A percentile compares a stretch with the other conserved stretches of the same genome.
These are phyloP conservation scores for Lepus europaeus DNA, from an alignment of 2,113 vertebrate species.

Conservation along the genomic window DNA sequence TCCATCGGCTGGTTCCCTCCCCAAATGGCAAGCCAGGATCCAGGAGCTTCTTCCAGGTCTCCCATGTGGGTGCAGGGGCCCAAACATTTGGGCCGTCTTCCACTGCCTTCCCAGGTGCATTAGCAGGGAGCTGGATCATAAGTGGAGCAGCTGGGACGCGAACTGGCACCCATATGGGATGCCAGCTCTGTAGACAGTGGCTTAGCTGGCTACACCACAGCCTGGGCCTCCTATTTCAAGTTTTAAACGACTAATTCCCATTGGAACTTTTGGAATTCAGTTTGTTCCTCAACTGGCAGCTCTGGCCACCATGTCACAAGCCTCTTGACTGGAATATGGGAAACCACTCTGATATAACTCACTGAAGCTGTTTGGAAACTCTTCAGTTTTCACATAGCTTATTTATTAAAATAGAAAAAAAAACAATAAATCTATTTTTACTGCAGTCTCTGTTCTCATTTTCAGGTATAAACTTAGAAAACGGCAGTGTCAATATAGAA, in stretches of 20 bases:
- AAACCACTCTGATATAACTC: background rate
- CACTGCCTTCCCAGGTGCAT: too few species aligned
- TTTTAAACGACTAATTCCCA: constrained; percentile 37
- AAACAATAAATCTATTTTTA: background rate
- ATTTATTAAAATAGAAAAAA: constrained; percentile 52
- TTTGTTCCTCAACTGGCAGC: background rate
- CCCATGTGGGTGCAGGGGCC: too few species aligned
- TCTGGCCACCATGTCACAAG: background rate
- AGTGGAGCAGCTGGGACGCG: too few species aligned
- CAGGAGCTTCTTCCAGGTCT: too few species aligned
- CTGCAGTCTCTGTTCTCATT: background rate
- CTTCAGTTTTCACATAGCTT: background rate
- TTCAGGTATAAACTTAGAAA: background rate
- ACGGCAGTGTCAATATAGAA: background rate
- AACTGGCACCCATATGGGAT: too few species aligned
- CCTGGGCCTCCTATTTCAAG: background rate
- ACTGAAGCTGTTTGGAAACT: background rate
- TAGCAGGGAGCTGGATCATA: too few species aligned
- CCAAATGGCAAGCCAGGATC: too few species aligned
- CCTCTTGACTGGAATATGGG: background rate
- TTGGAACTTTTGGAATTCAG: background rate
- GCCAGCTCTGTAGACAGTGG: too few species aligned
- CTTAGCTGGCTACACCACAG: too few species aligned
- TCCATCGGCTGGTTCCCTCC: too few species aligned
- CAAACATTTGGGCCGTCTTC: too few species aligned